phyloP scores from a whole-genome alignment of 1,140 invertebrate genomes.

The Eueides isabella region DNA sequence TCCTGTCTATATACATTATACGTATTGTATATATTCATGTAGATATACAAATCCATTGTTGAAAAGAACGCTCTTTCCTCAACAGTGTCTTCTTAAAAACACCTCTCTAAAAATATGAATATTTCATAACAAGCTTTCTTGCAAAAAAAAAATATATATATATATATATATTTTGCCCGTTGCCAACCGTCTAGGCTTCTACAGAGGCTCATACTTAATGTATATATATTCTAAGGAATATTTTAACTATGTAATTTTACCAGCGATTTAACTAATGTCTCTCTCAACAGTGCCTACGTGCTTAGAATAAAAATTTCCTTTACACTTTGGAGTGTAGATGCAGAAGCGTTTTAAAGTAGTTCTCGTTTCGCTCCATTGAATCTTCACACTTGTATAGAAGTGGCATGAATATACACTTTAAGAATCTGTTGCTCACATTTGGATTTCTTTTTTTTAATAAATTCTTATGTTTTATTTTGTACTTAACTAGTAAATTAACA shows the following conservation, averaged over 20 bases:
- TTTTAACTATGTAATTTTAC: slow-evolving; percentile 48
- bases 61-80: too few relatives aligned
- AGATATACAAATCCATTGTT: too few relatives aligned
- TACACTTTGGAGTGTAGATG: slow-evolving; percentile 9
- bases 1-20: too few relatives aligned
- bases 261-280: slow-evolving; percentile 55
- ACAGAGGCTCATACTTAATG: background rate
- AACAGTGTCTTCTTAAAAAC: background rate
- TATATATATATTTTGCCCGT: background rate
- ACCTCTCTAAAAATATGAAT: background rate
- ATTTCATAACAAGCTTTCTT: background rate
- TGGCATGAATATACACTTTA: slow-evolving; percentile 4
- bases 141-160: background rate
- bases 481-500: too few relatives aligned
- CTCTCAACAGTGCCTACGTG: slow-evolving; percentile 51
- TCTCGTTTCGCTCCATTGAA: slow-evolving; percentile 36
- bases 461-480: background rate
- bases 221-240: slow-evolving; percentile 23
- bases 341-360: slow-evolving; percentile 41
- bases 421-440: slow-evolving; percentile 1
- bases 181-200: background rate
- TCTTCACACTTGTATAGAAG: slow-evolving; percentile 4
- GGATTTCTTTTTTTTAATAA: background rate
- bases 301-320: slow-evolving; percentile 46
- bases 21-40: too few relatives aligned